Evolutionary conservation across 2,797 vertebrate species (phyloP).

Genomic region (Chromis chromis): DNA sequence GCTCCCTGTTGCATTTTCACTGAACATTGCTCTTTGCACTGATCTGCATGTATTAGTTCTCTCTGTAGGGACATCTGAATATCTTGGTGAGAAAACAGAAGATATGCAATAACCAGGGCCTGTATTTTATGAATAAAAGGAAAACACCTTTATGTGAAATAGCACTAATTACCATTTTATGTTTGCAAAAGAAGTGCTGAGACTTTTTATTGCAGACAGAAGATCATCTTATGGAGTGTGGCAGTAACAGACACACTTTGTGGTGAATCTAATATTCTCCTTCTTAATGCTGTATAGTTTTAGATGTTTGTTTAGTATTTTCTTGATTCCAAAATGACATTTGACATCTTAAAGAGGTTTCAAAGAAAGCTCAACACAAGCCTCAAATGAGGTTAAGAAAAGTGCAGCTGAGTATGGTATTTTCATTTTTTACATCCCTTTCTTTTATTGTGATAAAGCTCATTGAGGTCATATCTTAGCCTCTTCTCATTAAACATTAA

Average conservation of each 20-base stretch:
- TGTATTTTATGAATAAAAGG: neutral
- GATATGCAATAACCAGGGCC: neutral
- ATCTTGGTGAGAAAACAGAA: slow-evolving; percentile 31
- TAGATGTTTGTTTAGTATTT: neutral
- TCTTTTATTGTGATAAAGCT: slow-evolving; percentile 28
- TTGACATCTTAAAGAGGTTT: slow-evolving; percentile 7
- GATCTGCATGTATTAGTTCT: slow-evolving; percentile 39
- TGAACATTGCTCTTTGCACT: slow-evolving; percentile 60
- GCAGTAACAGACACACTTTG: neutral
- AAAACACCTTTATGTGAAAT: slow-evolving; percentile 1
- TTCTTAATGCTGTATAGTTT: neutral
- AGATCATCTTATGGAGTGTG: neutral
- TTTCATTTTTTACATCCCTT: slow-evolving; percentile 16
- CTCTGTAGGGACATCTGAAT: slow-evolving; percentile 23
- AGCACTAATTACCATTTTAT: slow-evolving; percentile 15
- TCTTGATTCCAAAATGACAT: slow-evolving; percentile 1
- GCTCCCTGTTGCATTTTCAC: slow-evolving; percentile 33
- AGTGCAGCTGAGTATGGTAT: neutral
- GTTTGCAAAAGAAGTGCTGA: neutral
- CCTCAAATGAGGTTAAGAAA: slow-evolving; percentile 6
- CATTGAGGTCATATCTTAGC: slow-evolving; percentile 27
- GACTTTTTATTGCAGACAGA: neutral
- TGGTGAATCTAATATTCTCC: neutral
- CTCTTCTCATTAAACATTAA: slow-evolving; percentile 45
- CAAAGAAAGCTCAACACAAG: neutral